A percentile compares a stretch with the other conserved stretches of the same genome.
These are phyloP conservation scores for Noctua fimbriata DNA, from an alignment of 2,888 invertebrate genomes.

Conservation along the genomic window DNA sequence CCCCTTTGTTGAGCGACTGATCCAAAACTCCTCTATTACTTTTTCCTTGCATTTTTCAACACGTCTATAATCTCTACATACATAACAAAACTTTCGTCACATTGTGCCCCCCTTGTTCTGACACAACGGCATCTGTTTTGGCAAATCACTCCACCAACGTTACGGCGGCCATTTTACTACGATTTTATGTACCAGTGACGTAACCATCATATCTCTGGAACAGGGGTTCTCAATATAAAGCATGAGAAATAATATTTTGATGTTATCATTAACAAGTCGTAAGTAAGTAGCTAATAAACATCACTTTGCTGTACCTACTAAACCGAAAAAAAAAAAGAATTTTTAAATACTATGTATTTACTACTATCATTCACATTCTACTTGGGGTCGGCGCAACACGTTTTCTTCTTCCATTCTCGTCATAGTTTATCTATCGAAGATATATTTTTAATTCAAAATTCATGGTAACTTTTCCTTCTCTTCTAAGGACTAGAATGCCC, in stretches of 20 bases:
- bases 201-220: slow-evolving; percentile 36
- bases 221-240: slow-evolving; percentile 42
- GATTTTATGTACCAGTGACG: slow-evolving; percentile 60
- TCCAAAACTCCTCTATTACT: neutral
- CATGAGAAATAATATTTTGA: neutral
- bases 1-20: neutral
- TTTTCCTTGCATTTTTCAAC: neutral
- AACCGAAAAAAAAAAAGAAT: neutral
- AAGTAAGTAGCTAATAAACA: neutral
- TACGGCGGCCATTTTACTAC: slow-evolving; percentile 54
- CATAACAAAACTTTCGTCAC: neutral
- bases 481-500: neutral
- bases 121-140: slow-evolving; percentile 49
- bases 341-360: too few relatives aligned
- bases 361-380: too few relatives aligned
- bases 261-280: neutral
- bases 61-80: neutral
- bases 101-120: slow-evolving; percentile 9
- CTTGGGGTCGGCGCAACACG: neutral
- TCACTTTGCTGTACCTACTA: neutral
- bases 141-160: slow-evolving; percentile 41
- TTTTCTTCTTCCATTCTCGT: neutral
- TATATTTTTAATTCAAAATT: neutral
- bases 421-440: neutral
- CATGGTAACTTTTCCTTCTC: neutral